phyloP scores from a whole-genome alignment of 2,797 vertebrate genomes.

The Pteronotus mesoamericanus region DNA sequence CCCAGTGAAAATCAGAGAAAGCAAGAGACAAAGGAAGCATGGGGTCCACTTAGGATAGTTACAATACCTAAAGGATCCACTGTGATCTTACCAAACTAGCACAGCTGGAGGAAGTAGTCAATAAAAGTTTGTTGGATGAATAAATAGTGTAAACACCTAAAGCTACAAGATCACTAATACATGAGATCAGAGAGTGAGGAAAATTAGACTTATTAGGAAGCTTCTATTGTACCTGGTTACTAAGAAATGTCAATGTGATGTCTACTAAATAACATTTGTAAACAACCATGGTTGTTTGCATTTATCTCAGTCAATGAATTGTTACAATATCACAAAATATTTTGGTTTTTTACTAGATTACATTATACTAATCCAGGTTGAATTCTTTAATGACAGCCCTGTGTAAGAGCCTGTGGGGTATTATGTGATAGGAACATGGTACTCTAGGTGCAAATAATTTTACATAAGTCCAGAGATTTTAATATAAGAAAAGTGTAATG shows the following conservation, averaged over 20 bases:
- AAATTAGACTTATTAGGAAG: constrained; percentile 13
- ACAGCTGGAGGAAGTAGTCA: neutral
- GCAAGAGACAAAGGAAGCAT: neutral
- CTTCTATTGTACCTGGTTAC: constrained; percentile 4
- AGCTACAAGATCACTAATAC: neutral
- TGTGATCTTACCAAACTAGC: neutral
- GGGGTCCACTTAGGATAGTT: neutral
- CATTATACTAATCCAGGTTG: constrained; percentile 25
- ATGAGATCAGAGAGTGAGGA: neutral
- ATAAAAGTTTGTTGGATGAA: neutral
- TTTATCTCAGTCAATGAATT: constrained; percentile 30
- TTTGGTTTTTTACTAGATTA: neutral
- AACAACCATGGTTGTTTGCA: neutral
- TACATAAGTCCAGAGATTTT: neutral
- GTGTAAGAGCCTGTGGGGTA: neutral
- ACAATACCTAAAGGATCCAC: neutral
- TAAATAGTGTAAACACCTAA: neutral
- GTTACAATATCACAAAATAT: constrained; percentile 26
- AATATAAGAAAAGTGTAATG: neutral
- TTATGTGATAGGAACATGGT: neutral
- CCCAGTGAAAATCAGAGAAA: constrained; percentile 15
- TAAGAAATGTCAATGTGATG: neutral
- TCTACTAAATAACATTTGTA: constrained; percentile 33
- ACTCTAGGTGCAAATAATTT: neutral
- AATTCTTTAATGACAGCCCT: constrained; percentile 15